A percentile compares a stretch with the other conserved stretches of the same genome.
phyloP scores from a whole-genome alignment of 2,888 invertebrate genomes.

The Pegoplata infirma region DNA sequence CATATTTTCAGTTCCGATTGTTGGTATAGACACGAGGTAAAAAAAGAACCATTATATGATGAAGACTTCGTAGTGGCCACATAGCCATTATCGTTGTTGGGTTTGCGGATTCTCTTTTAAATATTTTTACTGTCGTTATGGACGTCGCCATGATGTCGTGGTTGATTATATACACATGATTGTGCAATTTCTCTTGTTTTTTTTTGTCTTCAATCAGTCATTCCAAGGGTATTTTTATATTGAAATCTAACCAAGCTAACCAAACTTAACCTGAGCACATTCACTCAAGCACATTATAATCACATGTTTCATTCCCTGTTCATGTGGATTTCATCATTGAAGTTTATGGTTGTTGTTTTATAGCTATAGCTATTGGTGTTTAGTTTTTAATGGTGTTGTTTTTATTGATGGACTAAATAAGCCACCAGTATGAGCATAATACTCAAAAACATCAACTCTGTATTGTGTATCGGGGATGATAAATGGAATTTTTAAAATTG shows the following conservation, averaged over 20 bases:
- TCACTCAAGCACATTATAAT: neutral
- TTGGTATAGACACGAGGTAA: slow-evolving; percentile 28
- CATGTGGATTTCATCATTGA: slow-evolving; percentile 19
- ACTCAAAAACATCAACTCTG: slow-evolving; percentile 25
- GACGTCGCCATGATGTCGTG: slow-evolving; percentile 27
- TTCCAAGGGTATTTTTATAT: slow-evolving; percentile 41
- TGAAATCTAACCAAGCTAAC: neutral
- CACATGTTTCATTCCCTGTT: slow-evolving; percentile 37
- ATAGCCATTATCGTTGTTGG: slow-evolving; percentile 48
- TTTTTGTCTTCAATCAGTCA: slow-evolving; percentile 21
- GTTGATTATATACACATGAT: slow-evolving; percentile 49
- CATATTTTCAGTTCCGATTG: slow-evolving; percentile 18
- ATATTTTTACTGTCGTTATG: slow-evolving; percentile 32
- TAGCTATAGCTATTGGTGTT: neutral
- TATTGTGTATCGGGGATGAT: no score
- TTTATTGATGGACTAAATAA: slow-evolving; percentile 7
- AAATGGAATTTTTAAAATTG: no score
- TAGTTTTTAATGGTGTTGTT: slow-evolving; percentile 4
- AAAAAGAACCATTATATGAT: slow-evolving; percentile 26
- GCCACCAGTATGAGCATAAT: slow-evolving; percentile 49
- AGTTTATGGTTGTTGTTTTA: neutral
- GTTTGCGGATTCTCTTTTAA: slow-evolving; percentile 20
- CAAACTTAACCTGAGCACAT: neutral
- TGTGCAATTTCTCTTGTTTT: slow-evolving; percentile 54
- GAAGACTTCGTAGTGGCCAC: slow-evolving; percentile 48